Evolutionary conservation across 1,140 invertebrate genomes (phyloP), one percentile per base, ranked within the genome.

Genomic region (Mylabris phalerata): DNA sequence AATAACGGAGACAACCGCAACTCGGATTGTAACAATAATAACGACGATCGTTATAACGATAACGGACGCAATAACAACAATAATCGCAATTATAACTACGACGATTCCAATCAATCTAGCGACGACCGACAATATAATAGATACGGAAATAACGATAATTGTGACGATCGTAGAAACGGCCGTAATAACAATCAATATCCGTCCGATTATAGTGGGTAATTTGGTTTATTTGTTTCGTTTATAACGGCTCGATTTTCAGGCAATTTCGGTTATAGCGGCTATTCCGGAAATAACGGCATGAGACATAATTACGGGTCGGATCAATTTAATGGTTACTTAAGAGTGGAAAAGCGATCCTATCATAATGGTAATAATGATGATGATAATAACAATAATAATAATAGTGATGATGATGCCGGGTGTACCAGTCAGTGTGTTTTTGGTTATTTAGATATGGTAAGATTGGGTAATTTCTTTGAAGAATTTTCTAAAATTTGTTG

Each of bases 351-450:
- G 50, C 24, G 57, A 64, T n/a, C 50, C 57, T 24, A 55, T 13
- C 24, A 24, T 25, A 19, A 13, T 43, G 51, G 27, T 52, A 26
- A 41, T 32, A 27, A 24, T 46, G 38, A 13, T 59, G 19, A 19
- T 44, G 11, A 13, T 46, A 19, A 26, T 13, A 4, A 25, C 19
- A 19, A 19, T 19, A 19, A 19, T 19, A 48, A n/a, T 48, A 46
- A 60, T 57, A 44, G 25, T 42, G 19, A 27, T 58, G 43, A 24
- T 27, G n/a, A 52, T 65, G 67, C 13, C 55, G 38, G 68, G 66
- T 70, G 68, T 52, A 50, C 65, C 5, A 68, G 66, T 50, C 68
- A 68, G 47, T 70, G 68, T 41, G 57, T 70, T 25, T 67, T 70
- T 58, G 66, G 58, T 9, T 62, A 70, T 56, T 43, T 70, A 49